Percentiles rank a stretch among this genome's conserved stretches.
phyloP scores from a whole-genome alignment of 2,113 vertebrate species.

The Cyphomyrus discorhynchus region DNA sequence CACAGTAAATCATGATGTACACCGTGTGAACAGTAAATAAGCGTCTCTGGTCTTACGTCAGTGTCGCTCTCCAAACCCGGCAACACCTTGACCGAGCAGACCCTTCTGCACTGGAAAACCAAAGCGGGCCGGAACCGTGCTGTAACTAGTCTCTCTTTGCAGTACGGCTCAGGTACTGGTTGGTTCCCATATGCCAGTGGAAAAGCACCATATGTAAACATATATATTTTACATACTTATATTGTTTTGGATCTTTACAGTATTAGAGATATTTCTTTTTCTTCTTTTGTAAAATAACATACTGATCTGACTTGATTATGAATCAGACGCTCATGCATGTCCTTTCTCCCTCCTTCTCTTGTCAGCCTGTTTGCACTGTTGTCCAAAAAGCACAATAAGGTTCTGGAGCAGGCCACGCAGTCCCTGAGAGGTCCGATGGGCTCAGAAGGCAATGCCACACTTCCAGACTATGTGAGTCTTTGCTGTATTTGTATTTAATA shows the following conservation, averaged over 20 bases:
- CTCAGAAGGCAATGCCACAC: conserved; percentile 62
- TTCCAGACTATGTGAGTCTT: conserved; percentile 93
- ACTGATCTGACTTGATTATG: neutral
- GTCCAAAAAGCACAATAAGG: conserved; percentile 99
- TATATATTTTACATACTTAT: neutral
- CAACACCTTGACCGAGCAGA: neutral
- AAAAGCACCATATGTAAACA: neutral
- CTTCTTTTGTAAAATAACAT: neutral
- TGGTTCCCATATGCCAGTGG: neutral
- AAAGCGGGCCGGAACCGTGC: neutral
- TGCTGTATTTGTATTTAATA: neutral
- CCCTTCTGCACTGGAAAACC: neutral
- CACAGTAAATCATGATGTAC: neutral
- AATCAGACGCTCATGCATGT: conserved; percentile 4
- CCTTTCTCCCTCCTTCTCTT: conserved; percentile 15
- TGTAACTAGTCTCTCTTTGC: neutral
- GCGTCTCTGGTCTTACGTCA: neutral
- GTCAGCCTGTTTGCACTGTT: conserved; percentile 90
- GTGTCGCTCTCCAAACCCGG: neutral
- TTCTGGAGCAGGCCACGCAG: conserved; percentile 94
- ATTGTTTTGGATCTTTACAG: neutral
- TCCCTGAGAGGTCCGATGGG: conserved; percentile 74
- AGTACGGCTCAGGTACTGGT: neutral
- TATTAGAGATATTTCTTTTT: neutral
- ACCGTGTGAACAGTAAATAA: neutral